Evolutionary conservation across 2,797 vertebrate genomes (phyloP).

Genomic region (Austrolebias charrua): DNA sequence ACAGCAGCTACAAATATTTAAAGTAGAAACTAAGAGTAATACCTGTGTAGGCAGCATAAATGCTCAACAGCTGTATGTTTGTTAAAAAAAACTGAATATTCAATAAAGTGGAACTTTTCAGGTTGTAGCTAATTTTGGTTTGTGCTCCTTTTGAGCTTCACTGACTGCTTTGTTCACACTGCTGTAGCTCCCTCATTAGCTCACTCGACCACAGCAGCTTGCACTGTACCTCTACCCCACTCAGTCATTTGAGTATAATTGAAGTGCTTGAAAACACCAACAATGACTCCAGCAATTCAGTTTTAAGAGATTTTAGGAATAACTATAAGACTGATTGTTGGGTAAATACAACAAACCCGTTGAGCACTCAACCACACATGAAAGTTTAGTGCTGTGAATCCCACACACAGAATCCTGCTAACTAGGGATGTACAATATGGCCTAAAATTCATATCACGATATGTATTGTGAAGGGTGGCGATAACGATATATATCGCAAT

Average conservation of each 20-base stretch:
- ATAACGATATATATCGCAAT: no score
- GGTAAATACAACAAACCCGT: no score
- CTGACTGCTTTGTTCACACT: background rate
- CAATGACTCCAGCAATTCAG: background rate
- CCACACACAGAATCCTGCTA: no score
- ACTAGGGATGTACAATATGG: no score
- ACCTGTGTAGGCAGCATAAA: background rate
- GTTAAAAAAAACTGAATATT: background rate
- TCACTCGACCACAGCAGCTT: background rate
- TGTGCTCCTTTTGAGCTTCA: no score
- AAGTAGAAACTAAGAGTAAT: background rate
- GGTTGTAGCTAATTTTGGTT: background rate
- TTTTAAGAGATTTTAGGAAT: background rate
- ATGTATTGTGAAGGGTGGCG: no score
- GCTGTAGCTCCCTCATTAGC: no score
- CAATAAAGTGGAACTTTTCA: background rate
- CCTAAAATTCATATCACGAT: no score
- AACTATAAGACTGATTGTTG: no score
- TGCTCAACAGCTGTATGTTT: background rate
- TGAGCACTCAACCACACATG: no score
- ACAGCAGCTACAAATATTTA: background rate
- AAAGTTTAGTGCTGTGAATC: no score
- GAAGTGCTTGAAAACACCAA: background rate
- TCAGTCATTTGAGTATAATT: background rate
- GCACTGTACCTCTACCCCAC: background rate